These are phyloP conservation scores for Bruchidius siliquastri DNA, from an alignment of 2,888 invertebrate species.

Conservation along the genomic window DNA sequence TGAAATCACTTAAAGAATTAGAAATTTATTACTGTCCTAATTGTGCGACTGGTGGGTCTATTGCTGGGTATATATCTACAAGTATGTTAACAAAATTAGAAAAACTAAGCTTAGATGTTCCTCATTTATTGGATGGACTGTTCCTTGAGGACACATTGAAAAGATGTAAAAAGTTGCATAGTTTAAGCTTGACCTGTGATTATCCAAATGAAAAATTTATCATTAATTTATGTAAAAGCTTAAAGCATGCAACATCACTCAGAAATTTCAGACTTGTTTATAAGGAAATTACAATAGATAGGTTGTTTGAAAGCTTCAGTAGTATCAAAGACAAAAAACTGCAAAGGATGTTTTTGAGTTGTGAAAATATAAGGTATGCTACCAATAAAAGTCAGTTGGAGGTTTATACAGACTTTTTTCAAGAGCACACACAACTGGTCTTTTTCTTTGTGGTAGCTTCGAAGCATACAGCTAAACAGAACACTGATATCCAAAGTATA, in stretches of 20 bases:
- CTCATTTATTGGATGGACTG: conserved; percentile 10
- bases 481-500: conserved; percentile 9
- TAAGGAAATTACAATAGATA: conserved; percentile 8
- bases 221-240: conserved; percentile 9
- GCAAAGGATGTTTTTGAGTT: conserved; percentile 13
- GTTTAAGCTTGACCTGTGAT: conserved; percentile 7
- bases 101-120: conserved; percentile 13
- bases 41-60: conserved; percentile 6
- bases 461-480: conserved; percentile 9
- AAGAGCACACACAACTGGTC: conserved; percentile 12
- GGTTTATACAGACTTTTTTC: conserved; percentile 9
- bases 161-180: conserved; percentile 11
- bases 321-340: conserved; percentile 9
- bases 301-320: conserved; percentile 9
- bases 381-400: background rate
- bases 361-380: conserved; percentile 10
- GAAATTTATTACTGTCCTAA: conserved; percentile 11
- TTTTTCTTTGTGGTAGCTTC: conserved; percentile 12
- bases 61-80: conserved; percentile 11
- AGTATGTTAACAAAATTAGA: conserved; percentile 9
- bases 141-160: conserved; percentile 15
- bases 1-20: conserved; percentile 11
- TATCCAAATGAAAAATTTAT: conserved; percentile 13
- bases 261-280: conserved; percentile 15
- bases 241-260: conserved; percentile 9